Percentiles rank a stretch among this genome's conserved stretches.
Evolutionary conservation across 2,888 invertebrate genomes (phyloP).

Genomic region (Diarsia dahlii): DNA sequence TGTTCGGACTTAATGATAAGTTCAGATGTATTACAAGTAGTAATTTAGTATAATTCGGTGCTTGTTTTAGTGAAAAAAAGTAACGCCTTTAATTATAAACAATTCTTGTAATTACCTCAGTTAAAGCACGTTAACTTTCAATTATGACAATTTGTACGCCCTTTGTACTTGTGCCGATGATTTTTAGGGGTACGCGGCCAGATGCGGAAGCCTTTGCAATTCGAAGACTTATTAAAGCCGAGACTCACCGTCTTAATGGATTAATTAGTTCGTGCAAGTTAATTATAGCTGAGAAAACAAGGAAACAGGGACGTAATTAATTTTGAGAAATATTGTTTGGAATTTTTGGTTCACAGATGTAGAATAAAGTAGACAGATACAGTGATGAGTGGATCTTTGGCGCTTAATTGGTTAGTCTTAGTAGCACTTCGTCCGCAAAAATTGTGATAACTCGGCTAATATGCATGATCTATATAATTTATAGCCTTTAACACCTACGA

Average conservation of each 20-base stretch:
- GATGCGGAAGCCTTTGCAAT: constrained; percentile 58
- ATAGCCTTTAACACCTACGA: no score
- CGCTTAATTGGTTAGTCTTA: no score
- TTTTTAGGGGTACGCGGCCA: constrained; percentile 56
- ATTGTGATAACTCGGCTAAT: no score
- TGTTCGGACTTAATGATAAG: constrained; percentile 70
- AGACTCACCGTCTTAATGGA: constrained; percentile 40
- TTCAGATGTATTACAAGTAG: constrained; percentile 73
- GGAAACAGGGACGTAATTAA: constrained; percentile 36
- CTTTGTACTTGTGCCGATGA: constrained; percentile 69
- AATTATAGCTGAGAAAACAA: constrained; percentile 53
- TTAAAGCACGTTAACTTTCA: constrained; percentile 79
- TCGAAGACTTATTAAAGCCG: constrained; percentile 56
- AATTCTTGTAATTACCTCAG: constrained; percentile 76
- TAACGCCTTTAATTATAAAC: constrained; percentile 81
- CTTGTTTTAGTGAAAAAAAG: constrained; percentile 77
- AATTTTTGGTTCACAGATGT: constrained; percentile 10
- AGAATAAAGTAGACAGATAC: neutral
- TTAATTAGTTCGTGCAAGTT: constrained; percentile 54
- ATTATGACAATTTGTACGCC: constrained; percentile 76
- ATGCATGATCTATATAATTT: no score
- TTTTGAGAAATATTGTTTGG: constrained; percentile 31
- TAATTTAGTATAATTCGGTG: constrained; percentile 82
- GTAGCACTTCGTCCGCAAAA: no score
- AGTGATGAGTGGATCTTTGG: neutral